Base-by-base conservation (phyloP, 2,113 vertebrate genomes). In the Ariopsis seemanni region DNA sequence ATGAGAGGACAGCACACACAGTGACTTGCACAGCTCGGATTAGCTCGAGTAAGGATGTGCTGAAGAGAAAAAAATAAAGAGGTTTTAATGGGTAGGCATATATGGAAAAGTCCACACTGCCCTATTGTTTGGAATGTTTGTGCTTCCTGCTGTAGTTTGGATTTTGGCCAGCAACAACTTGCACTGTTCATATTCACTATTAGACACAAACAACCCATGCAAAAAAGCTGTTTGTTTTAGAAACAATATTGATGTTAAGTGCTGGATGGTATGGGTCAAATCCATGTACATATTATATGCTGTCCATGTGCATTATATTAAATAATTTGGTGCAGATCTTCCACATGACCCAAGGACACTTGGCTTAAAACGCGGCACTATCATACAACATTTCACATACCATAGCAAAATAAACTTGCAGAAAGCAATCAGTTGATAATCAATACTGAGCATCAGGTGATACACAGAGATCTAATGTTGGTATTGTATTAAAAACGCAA, bases 11-110 rank as follows among this genome's bases (percentile, higher is more conserved):
- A 48, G 27, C 25, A 75, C 57, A 34, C 8, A 9, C 78, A 60
- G 48, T 7, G 20, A 58, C 17, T 79, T 48, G 27, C 30, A 15
- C 14, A 42, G 58, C 48, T 60, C 85, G 55, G 75, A 27, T 14
- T 52, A 14, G 15, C 2, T 55, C 27, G 42, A 62, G 80, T 50
- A 58, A 82, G 27, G 7, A 30, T 69, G 80, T 71, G 27, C 53
- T 50, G 60, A 15, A 52, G 34, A 88, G 86, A 84, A 5, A 86
- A 55, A 60, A 88, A 60, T 34, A 3, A 42, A 75, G 18, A 2
- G 42, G 58, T 34, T 87, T 62, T 15, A 63, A 9, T 34, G 1
- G 4, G 8, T 1, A 11, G 75, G 27, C 34, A 1, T 42, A 60
- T 11, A 6, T 1, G 48, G 75, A 60, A 42, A 81, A 14, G 0